phyloP scores from a whole-genome alignment of 2,113 vertebrate genomes.

The Agelaius tricolor region DNA sequence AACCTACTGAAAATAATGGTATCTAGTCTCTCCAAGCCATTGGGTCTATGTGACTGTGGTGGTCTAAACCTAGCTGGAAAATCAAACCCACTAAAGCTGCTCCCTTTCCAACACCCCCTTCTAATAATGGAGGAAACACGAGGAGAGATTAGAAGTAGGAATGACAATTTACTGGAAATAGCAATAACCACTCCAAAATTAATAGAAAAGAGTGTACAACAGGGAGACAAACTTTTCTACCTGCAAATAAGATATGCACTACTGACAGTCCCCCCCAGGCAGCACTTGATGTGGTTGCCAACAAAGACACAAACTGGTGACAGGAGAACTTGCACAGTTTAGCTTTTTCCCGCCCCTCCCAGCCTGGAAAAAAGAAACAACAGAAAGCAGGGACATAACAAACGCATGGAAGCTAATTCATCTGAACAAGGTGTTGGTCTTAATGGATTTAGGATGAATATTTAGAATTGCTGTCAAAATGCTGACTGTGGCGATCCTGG shows the following conservation, averaged over 20 bases:
- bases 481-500: fast-evolving
- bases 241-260: no score
- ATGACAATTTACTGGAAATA: neutral
- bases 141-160: neutral
- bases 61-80: neutral
- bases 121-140: fast-evolving
- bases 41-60: neutral
- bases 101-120: neutral
- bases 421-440: no score
- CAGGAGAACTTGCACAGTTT: neutral
- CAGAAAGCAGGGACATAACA: fast-evolving
- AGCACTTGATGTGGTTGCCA: neutral
- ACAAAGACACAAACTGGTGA: neutral
- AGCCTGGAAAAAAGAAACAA: neutral
- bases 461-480: neutral
- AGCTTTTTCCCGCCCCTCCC: neutral
- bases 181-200: neutral
- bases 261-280: neutral
- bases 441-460: neutral
- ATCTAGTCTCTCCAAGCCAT: neutral
- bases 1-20: neutral
- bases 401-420: neutral
- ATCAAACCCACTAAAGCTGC: neutral
- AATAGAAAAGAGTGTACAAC: neutral
- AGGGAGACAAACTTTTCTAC: neutral